These are phyloP conservation scores for Acyrthosiphon pisum DNA, from an alignment of 1,140 invertebrate genomes.

Conservation along the genomic window DNA sequence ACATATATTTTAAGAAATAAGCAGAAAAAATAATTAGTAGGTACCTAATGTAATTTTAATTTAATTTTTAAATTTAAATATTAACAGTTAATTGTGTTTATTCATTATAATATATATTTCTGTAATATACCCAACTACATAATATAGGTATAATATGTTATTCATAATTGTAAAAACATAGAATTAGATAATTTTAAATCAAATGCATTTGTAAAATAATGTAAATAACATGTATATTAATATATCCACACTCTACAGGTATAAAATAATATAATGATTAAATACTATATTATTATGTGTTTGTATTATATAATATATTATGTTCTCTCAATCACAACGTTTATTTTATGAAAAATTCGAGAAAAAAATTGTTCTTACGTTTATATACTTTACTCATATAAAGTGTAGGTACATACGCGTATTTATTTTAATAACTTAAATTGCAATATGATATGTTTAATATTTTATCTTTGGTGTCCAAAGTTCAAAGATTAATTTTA, in stretches of 20 bases:
- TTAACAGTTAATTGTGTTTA: not conserved
- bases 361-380: not conserved
- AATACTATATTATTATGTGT: too few species aligned
- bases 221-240: too few species aligned
- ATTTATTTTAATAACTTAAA: conserved; percentile 7
- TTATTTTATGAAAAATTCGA: not conserved
- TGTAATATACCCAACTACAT: not conserved
- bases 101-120: not conserved
- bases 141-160: not conserved
- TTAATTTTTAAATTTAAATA: not conserved
- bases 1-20: not conserved
- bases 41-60: not conserved
- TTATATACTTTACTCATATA: not conserved
- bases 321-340: not conserved
- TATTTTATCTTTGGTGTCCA: not conserved
- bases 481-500: not conserved
- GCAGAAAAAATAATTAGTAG: not conserved
- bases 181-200: not conserved
- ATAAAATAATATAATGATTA: too few species aligned
- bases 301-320: too few species aligned
- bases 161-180: not conserved
- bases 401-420: not conserved
- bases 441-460: not conserved
- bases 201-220: too few species aligned
- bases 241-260: too few species aligned